Percentiles rank a stretch among this genome's conserved stretches.
Conservation (phyloP, 2,797 vertebrate genomes). For the Gambelia wislizenii region DNA sequence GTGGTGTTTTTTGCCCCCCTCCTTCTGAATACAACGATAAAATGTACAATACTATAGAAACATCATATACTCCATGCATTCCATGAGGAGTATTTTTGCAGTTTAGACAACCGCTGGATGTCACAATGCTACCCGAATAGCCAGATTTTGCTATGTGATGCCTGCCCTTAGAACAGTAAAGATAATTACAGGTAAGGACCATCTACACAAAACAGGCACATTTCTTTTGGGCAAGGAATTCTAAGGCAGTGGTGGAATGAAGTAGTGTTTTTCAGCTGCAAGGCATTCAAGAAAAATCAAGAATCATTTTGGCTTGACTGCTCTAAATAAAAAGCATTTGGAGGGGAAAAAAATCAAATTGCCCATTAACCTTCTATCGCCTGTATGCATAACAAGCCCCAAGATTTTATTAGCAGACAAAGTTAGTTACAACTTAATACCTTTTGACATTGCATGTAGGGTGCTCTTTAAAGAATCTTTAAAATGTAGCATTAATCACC, state of each 20-base stretch:
- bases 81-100: too few relatives aligned
- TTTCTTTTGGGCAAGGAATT: background rate
- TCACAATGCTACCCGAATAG: background rate
- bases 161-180: background rate
- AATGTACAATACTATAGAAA: too few relatives aligned
- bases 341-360: background rate
- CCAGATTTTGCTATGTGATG: background rate
- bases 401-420: conserved; percentile 46
- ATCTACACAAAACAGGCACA: too few relatives aligned
- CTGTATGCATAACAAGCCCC: conserved; percentile 15
- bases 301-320: background rate
- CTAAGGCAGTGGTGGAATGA: too few relatives aligned
- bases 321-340: background rate
- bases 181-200: background rate
- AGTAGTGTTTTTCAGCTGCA: background rate
- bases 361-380: conserved; percentile 46
- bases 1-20: too few relatives aligned
- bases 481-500: conserved; percentile 58
- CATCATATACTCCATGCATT: too few relatives aligned
- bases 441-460: conserved; percentile 23
- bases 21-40: too few relatives aligned
- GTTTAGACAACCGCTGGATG: too few relatives aligned
- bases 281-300: background rate
- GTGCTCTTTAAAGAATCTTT: conserved; percentile 30
- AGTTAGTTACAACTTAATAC: conserved; percentile 32